Evolutionary conservation across 2,888 invertebrate genomes (phyloP), one percentile per base, ranked within the genome.

Genomic region (Aphodius sticticus): DNA sequence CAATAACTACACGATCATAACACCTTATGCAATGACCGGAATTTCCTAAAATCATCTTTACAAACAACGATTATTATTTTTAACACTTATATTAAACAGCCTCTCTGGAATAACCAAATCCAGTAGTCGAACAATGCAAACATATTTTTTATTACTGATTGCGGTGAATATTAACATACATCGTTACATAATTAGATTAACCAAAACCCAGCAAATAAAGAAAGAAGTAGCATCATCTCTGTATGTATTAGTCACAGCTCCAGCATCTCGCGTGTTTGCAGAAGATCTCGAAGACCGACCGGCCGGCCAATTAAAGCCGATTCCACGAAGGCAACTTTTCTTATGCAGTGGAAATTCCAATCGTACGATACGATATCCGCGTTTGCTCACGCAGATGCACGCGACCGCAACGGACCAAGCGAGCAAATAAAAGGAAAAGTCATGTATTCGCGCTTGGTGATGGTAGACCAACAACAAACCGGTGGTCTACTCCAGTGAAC

Each of bases 401-500:
- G 74, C 69, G 69, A 78, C 75, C 78, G 69, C 76, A 75, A 78
- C 75, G 69, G 26, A n/a, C 14, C 16, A 38, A 78, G 37, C 26
- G 76, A 78, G 70, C 37, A 75, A 70, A 69, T 36, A 75, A 69
- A 26, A 37, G 16, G 38, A 77, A 75, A 15, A 69, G 37, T 69
- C 78, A 15, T 78, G 16, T 35, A 53, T 53, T 53, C 53, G 53
- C 53, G 53, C 12, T 53, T 5, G 53, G 53, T 53, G 53, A 2
- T 53, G 53, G 4, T 53, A 53, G n/a, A 78, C 69, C 69, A 72
- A 38, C 35, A 71, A 69, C 26, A 14, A 78, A 26, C 36, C 76
- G 69, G 75, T 69, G 75, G 72, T 77, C 35, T 78, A 74, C 78
- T 78, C 75, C 72, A 74, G 53, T 78, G 78, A 78, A 75, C 74